These are phyloP conservation scores for Trachymyrmex septentrionalis DNA, from an alignment of 1,140 invertebrate species.

Conservation along the genomic window DNA sequence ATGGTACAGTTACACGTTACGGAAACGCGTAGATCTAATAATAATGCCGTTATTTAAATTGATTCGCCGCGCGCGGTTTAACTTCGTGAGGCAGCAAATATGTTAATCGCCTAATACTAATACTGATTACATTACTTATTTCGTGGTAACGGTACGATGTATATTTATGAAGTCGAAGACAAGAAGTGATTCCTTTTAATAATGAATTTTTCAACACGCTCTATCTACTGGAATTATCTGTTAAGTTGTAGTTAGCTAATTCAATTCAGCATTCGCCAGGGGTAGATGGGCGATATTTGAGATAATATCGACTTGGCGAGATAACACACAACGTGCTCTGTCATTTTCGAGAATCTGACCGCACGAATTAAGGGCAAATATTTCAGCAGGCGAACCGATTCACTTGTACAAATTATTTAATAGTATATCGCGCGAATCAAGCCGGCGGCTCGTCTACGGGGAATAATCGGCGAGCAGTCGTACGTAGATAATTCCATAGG, in stretches of 20 bases:
- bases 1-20: neutral
- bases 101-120: constrained; percentile 23
- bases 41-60: constrained; percentile 41
- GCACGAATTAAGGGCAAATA: constrained; percentile 20
- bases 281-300: neutral
- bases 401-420: constrained; percentile 46
- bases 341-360: constrained; percentile 7
- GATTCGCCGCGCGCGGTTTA: constrained; percentile 1
- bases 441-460: constrained; percentile 52
- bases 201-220: neutral
- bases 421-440: constrained; percentile 43
- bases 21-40: constrained; percentile 8
- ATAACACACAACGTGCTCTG: neutral
- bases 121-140: constrained; percentile 23
- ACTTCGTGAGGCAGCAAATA: constrained; percentile 20
- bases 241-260: neutral
- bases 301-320: neutral
- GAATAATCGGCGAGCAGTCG: constrained; percentile 60
- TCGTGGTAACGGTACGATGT: neutral
- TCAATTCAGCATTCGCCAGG: neutral
- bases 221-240: neutral
- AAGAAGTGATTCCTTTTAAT: constrained; percentile 2
- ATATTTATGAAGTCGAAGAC: constrained; percentile 24
- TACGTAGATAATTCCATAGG: constrained; percentile 60
- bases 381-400: constrained; percentile 9